These are phyloP conservation scores for Artibeus jamaicensis DNA, from an alignment of 2,797 vertebrate species.

Conservation along the genomic window DNA sequence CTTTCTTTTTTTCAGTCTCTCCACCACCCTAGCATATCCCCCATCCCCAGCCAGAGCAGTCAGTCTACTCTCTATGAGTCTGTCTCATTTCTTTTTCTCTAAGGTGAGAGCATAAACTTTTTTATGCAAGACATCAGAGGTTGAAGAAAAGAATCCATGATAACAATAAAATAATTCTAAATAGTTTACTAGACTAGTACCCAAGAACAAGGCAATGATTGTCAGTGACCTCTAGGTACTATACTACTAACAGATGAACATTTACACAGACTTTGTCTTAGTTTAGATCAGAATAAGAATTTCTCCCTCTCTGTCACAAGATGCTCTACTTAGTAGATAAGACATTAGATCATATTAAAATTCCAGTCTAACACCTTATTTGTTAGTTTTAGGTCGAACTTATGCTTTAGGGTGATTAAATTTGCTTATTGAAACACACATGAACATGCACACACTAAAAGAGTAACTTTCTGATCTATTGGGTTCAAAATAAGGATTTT, in stretches of 20 bases:
- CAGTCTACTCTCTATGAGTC: background rate
- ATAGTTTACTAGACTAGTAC: slow-evolving; percentile 57
- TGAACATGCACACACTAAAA: slow-evolving; percentile 27
- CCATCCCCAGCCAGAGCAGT: background rate
- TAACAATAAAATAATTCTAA: slow-evolving; percentile 65
- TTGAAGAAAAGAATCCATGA: slow-evolving; percentile 11
- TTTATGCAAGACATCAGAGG: slow-evolving; percentile 49
- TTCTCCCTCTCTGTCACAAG: slow-evolving; percentile 24
- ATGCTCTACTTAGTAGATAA: slow-evolving; percentile 71
- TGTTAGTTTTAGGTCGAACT: slow-evolving; percentile 72
- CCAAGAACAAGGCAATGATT: slow-evolving; percentile 50
- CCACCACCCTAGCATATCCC: background rate
- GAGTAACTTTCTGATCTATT: slow-evolving; percentile 64
- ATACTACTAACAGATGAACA: slow-evolving; percentile 72
- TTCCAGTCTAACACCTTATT: slow-evolving; percentile 71
- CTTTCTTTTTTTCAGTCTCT: background rate
- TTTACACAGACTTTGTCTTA: slow-evolving; percentile 67
- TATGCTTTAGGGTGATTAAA: slow-evolving; percentile 49
- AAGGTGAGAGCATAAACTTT: slow-evolving; percentile 45
- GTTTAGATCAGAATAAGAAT: slow-evolving; percentile 73
- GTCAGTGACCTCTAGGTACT: slow-evolving; percentile 55
- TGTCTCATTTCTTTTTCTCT: background rate
- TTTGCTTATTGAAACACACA: slow-evolving; percentile 54
- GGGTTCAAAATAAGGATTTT: slow-evolving; percentile 72
- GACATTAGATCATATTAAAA: slow-evolving; percentile 69